Evolutionary conservation across 2,113 vertebrate species (phyloP).

Genomic region (Salvelinus namaycush): DNA sequence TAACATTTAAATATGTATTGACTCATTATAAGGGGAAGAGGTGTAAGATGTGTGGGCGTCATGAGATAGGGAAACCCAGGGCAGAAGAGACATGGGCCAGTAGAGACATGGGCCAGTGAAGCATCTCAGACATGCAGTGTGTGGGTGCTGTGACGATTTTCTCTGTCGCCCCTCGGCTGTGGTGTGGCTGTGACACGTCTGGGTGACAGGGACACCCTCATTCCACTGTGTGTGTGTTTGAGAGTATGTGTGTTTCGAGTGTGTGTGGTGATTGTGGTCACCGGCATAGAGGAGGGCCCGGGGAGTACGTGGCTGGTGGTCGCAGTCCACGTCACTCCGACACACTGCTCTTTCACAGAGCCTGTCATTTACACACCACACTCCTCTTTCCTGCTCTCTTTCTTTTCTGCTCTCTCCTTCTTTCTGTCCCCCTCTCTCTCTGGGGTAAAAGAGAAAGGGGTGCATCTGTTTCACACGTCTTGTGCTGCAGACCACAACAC

Average conservation of each 20-base stretch:
- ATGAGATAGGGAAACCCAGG: slow-evolving; percentile 32
- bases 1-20: too few species aligned
- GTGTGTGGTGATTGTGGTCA: slow-evolving; percentile 36
- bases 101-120: slow-evolving; percentile 3
- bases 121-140: too few species aligned
- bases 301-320: too few species aligned
- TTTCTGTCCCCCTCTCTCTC: not conserved
- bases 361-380: slow-evolving; percentile 30
- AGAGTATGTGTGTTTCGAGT: slow-evolving; percentile 1
- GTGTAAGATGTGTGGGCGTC: not conserved
- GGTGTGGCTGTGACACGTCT: slow-evolving; percentile 9
- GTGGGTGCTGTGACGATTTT: too few species aligned
- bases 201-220: slow-evolving; percentile 36
- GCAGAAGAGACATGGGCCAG: not conserved
- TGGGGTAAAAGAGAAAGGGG: too few species aligned
- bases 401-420: not conserved
- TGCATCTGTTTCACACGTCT: too few species aligned
- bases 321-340: too few species aligned
- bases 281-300: slow-evolving; percentile 18
- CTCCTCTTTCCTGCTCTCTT: not conserved
- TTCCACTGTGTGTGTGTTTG: slow-evolving; percentile 4
- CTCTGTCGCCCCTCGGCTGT: too few species aligned
- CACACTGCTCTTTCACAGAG: slow-evolving; percentile 24
- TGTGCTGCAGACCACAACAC: too few species aligned
- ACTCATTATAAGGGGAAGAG: too few species aligned